Evolutionary conservation across 2,888 invertebrate genomes (phyloP).

Genomic region (Tetranychus truncatus): DNA sequence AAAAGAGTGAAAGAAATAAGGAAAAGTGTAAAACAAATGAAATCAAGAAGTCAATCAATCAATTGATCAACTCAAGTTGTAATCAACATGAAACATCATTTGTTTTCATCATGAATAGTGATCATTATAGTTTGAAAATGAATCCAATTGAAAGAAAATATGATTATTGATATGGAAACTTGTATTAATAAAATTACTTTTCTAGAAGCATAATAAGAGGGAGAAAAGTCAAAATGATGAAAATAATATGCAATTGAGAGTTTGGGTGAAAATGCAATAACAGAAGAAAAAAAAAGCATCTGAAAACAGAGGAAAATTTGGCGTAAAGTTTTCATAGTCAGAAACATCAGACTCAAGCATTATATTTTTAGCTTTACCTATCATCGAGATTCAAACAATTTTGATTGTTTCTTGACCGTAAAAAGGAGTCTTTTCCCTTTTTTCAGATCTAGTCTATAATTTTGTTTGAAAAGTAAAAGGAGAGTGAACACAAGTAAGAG

Average conservation of each 20-base stretch:
- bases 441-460: neutral
- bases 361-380: neutral
- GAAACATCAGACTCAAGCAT: neutral
- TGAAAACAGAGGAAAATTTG: neutral
- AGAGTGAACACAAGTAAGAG: neutral
- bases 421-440: neutral
- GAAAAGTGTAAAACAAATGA: slow-evolving; percentile 1
- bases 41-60: neutral
- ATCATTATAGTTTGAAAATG: neutral
- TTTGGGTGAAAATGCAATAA: neutral
- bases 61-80: too few species aligned
- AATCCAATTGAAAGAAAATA: neutral
- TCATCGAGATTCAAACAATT: neutral
- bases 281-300: neutral
- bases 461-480: neutral
- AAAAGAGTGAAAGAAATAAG: neutral
- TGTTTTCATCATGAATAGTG: neutral
- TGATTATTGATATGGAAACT: neutral
- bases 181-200: neutral
- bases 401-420: slow-evolving; percentile 1
- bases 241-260: too few species aligned
- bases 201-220: neutral
- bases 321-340: neutral
- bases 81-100: too few species aligned
- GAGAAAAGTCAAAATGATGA: neutral